Base-by-base conservation (phyloP, 2,888 invertebrate genomes). In the Tachystola acroxantha region DNA sequence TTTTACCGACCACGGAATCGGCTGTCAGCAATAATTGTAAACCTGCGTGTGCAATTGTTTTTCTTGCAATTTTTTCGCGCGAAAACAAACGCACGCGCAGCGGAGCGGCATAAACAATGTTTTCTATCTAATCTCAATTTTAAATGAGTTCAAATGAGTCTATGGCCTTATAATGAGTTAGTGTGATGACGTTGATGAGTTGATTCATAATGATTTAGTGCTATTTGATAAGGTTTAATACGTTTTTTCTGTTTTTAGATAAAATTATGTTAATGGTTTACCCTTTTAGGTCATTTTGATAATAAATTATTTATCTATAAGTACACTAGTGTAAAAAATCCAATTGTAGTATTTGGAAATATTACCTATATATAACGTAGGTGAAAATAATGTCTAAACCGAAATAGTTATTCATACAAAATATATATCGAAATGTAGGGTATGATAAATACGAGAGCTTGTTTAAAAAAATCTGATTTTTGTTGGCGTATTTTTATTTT, bases 101-200 rank as follows among this genome's bases (percentile, higher is more conserved):
- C 10, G 14, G 10, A 7, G 59, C 50, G 40, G 53, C 44, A 38
- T 47, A 42, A 52, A 39, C 45, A 48, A 47, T 45, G 50, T 51
- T 67, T 69, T 71, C 64, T 70, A 64, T 46, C 55, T 55, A 55
- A 69, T 70, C 57, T 54, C 34, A 42, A 62, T 61, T 64, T 52
- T 52, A 59, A 70, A 70, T 66, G 31, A 39, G 36, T 32, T 36
- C 29, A 36, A 39, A 36, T 31, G 9, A 30, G 38, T 45, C 37
- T 26, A 16, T 25, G 28, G 27, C 39, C 32, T 28, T 6, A 19
- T 43, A 45, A 41, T 41, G 32, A 27, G 26, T 11, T 13, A 7
- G n/a, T 25, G 14, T 16, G 10, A 26, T 40, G 41, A 45, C 39
- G 43, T 40, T 41, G 25, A 38, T 32, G 38, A 43, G 33, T 14